Percentiles rank a stretch among this genome's conserved stretches.
phyloP scores from a whole-genome alignment of 2,797 vertebrate species.

The Sebastes iracundus region DNA sequence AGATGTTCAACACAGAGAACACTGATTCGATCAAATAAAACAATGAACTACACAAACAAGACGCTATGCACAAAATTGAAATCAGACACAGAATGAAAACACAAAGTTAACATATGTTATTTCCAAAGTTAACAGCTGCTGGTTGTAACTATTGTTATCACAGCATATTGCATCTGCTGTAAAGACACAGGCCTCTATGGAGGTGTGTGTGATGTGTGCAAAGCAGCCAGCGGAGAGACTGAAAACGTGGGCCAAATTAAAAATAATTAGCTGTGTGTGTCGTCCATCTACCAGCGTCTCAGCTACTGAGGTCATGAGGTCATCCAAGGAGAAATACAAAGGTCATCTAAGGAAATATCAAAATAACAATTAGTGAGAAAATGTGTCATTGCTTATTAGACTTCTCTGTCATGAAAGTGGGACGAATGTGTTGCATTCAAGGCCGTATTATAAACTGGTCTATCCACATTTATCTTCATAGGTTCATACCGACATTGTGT shows the following conservation, averaged over 20 bases:
- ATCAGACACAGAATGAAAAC: not conserved
- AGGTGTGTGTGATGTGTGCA: not conserved
- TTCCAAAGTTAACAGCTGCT: not conserved
- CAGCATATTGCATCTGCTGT: not conserved
- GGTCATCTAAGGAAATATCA: not conserved
- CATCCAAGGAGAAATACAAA: not conserved
- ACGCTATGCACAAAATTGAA: not conserved
- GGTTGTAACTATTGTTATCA: not conserved
- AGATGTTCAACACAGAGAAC: not conserved
- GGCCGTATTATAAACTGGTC: not conserved
- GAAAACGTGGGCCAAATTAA: not conserved
- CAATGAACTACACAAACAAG: not conserved
- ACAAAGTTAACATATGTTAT: not conserved
- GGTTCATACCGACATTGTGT: not conserved
- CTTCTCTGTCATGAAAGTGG: not conserved
- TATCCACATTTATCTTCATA: not conserved
- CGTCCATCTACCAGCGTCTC: not conserved
- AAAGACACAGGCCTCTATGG: not conserved
- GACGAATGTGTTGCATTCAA: not conserved
- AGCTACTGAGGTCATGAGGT: not conserved
- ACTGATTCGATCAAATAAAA: not conserved
- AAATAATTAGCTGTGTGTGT: constrained; percentile 7
- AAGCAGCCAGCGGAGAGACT: not conserved
- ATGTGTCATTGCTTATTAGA: not conserved
- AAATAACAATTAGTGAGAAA: not conserved